These are phyloP conservation scores for Nothobranchius kuhntae DNA, from an alignment of 2,113 vertebrate species.

Conservation along the genomic window DNA sequence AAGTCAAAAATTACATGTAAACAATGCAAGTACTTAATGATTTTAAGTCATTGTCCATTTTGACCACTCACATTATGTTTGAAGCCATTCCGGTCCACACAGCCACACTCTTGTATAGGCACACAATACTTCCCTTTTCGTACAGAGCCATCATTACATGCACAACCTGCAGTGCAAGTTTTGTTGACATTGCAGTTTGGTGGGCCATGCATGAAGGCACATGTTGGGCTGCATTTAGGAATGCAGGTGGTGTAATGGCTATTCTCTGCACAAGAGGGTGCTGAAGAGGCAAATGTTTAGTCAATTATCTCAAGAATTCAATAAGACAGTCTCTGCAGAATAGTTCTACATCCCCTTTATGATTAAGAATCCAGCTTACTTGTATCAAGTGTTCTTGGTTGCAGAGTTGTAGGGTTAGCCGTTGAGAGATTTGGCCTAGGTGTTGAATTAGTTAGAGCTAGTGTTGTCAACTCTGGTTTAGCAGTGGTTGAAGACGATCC, in stretches of 20 bases:
- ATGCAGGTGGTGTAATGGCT: constrained; percentile 80
- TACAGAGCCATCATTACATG: constrained; percentile 81
- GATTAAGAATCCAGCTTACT: constrained; percentile 34
- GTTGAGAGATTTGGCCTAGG: neutral
- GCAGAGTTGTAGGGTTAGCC: neutral
- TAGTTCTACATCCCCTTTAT: too few species aligned
- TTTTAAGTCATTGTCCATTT: too few species aligned
- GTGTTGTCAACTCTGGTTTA: neutral
- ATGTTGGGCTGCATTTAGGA: constrained; percentile 81
- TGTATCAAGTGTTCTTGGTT: neutral
- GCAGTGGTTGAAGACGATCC: neutral
- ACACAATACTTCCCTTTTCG: constrained; percentile 77
- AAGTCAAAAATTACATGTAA: too few species aligned
- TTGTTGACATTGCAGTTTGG: constrained; percentile 69
- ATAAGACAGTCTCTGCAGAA: too few species aligned
- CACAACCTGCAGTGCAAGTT: constrained; percentile 80
- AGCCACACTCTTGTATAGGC: constrained; percentile 81
- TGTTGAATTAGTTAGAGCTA: neutral
- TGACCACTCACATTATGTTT: constrained; percentile 71
- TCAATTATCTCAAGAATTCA: too few species aligned
- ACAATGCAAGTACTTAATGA: too few species aligned
- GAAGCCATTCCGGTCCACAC: constrained; percentile 76
- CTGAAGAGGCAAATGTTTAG: constrained; percentile 54
- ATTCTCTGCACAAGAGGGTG: constrained; percentile 73
- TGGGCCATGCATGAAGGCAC: constrained; percentile 75